Base-by-base conservation (phyloP, 2,113 vertebrate genomes). In the Caranx ignobilis region DNA sequence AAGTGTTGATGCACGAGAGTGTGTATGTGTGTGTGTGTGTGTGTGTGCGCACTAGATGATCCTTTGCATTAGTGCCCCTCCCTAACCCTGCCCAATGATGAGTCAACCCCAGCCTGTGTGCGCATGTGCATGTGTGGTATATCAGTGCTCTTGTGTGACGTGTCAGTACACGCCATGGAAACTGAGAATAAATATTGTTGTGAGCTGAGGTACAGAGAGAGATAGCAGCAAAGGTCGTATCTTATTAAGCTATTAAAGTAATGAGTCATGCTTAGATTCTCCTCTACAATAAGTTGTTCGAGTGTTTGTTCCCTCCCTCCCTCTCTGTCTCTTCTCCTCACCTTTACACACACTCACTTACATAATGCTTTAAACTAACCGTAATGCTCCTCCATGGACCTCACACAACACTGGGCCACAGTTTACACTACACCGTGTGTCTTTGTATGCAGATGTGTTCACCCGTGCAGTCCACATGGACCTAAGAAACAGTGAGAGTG, bases 131-230 rank as follows among this genome's bases (percentile, higher is more conserved):
- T 69, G 56, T 75, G 71, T 79, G 50, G 50, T 55, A 55, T 67
- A 37, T 15, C 5, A 8, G 4, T 26, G n/a, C 35, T 60, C 26
- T 48, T 57, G 56, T 77, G 54, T 57, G 43, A 68, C 19, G 9
- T 83, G 85, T 71, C 72, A 64, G 65, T 55, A 69, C 77, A 83
- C 54, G 87, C 77, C 79, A 88, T 85, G 87, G 88, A 85, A 90
- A 90, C 84, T 41, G 79, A 75, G 55, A 47, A 82, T 68, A 91
- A 87, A 92, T 81, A 88, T 52, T 83, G 71, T 7, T 59, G 59
- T 62, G 71, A 80, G 80, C 59, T 64, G 26, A 67, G 61, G 45
- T 26, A 26, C 26, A 26, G 61, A 70, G 61, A 75, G 45, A 71
- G 83, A 85, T 56, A 65, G 71, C 61, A 73, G 77, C 55, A 83